Base-by-base conservation (phyloP, 2,113 vertebrate species). In the Tupaia chinensis region DNA sequence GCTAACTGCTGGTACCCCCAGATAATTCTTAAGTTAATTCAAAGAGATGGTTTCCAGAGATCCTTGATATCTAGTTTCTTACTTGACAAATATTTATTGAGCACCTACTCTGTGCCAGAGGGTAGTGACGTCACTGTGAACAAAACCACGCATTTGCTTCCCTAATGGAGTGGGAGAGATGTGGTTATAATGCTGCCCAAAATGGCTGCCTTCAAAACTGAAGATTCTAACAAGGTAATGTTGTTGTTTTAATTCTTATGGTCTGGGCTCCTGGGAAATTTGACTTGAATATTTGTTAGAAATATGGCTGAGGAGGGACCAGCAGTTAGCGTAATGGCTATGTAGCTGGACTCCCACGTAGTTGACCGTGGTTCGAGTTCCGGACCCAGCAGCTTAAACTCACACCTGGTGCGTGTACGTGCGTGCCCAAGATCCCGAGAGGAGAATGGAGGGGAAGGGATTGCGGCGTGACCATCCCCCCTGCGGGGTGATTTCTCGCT, bases 161-260 rank as follows among this genome's bases (percentile, higher is more conserved):
- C 66, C 22, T 23, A 9, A 2, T 23, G 8, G 14, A 25, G 7
- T n/a, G 11, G 29, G 19, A 53, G n/a, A 10, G 1, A 44, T 44
- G 56, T 1, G 3, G 14, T 16, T 6, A 58, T 9, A 58, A 68
- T 4, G 4, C 76, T 44, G 44, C 58, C 73, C 81, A 13, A 22
- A 87, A 72, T 6, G 60, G 63, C 58, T 54, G 58, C 54, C 56
- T 23, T 44, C 29, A 19, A 29, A 34, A 73, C 8, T 25, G 27
- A 93, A 93, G 58, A 83, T 34, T 78, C 60, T 95, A 60, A 83
- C 76, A 74, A 87, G 6, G 6, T 60, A 70, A 91, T 58, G 87
- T 74, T 81, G 14, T 23, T 81, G 4, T 95, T 87, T 85, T 73
- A 44, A 58, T 58, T 86, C 83, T 63, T 73, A 53, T 22, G 6